Conservation (phyloP, 2,113 vertebrate species). For the Agapornis roseicollis region DNA sequence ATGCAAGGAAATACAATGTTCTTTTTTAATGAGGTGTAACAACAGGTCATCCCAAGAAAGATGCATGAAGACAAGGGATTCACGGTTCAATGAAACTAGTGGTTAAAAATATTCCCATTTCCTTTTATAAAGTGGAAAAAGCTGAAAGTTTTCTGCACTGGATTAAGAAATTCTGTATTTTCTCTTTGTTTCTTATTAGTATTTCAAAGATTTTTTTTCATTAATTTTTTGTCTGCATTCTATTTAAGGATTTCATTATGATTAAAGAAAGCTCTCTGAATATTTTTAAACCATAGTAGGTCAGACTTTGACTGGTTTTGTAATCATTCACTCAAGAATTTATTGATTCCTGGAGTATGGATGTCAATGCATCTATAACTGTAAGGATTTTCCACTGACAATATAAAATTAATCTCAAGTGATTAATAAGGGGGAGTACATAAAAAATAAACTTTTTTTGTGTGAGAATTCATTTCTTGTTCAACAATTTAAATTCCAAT, state of each 20-base stretch:
- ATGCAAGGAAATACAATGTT: background rate
- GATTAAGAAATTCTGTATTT: background rate
- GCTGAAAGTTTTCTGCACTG: background rate
- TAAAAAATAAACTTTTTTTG: background rate
- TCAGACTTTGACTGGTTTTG: background rate
- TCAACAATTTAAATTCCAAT: background rate
- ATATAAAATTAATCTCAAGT: background rate
- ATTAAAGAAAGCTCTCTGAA: background rate
- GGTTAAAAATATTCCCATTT: background rate
- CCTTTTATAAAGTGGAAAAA: background rate
- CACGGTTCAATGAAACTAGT: background rate
- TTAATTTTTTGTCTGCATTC: background rate
- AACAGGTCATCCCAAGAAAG: conserved; percentile 4
- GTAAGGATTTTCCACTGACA: background rate
- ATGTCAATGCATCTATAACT: background rate
- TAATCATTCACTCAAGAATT: background rate
- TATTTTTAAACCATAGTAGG: background rate
- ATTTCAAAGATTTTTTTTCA: background rate
- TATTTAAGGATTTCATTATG: background rate
- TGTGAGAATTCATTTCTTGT: background rate
- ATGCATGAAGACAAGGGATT: background rate
- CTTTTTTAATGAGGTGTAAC: conserved; percentile 25
- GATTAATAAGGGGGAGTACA: background rate
- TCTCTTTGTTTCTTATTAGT: background rate
- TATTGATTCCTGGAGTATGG: background rate